Percentiles rank a stretch among this genome's conserved stretches.
Conservation (phyloP, 2,797 vertebrate genomes). For the Gastrophryne carolinensis region DNA sequence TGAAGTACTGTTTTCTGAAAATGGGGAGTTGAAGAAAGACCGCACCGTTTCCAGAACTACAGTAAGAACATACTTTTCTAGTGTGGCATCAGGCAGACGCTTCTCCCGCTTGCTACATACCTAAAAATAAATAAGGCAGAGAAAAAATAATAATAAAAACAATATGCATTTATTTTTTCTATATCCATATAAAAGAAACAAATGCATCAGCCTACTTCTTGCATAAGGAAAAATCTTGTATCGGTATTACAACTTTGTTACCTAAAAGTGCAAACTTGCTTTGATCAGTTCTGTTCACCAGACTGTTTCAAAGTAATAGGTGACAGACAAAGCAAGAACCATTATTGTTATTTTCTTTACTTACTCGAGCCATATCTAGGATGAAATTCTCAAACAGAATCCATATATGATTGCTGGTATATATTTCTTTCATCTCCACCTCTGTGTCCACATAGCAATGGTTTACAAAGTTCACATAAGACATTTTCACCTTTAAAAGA, state of each 20-base stretch:
- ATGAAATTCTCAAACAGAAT: slow-evolving; percentile 93
- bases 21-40: slow-evolving; percentile 95
- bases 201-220: no score
- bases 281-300: no score
- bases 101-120: slow-evolving; percentile 93
- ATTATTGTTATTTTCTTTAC: no score
- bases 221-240: no score
- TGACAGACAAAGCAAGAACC: neutral
- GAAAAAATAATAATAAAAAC: neutral
- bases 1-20: slow-evolving; percentile 95
- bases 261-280: no score
- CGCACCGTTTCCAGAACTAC: slow-evolving; percentile 93
- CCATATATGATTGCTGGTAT: slow-evolving; percentile 98
- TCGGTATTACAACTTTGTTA: no score
- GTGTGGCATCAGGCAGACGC: slow-evolving; percentile 76
- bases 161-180: no score
- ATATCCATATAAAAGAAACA: no score
- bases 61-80: slow-evolving; percentile 92
- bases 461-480: slow-evolving; percentile 97
- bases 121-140: slow-evolving; percentile 61
- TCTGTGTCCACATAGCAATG: slow-evolving; percentile 98
- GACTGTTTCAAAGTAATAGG: no score
- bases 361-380: slow-evolving; percentile 88
- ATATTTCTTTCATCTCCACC: slow-evolving; percentile 99
- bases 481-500: slow-evolving; percentile 84